Conservation (phyloP, 2,113 vertebrate genomes). For the Thunnus thynnus region DNA sequence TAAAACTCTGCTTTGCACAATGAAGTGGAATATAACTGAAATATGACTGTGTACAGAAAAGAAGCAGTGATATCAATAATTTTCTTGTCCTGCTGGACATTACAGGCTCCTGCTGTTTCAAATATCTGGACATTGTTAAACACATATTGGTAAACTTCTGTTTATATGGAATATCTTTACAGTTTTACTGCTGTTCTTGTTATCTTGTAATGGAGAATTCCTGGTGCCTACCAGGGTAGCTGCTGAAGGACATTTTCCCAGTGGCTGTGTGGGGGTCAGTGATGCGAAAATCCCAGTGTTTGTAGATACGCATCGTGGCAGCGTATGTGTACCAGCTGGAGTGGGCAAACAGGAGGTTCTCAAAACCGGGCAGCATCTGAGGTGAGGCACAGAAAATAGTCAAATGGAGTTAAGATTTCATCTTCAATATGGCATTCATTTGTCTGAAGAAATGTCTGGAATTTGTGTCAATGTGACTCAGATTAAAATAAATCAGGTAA, state of each 20-base stretch:
- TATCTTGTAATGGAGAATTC: background rate
- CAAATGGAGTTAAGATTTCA: background rate
- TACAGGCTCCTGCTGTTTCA: no score
- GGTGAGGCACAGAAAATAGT: background rate
- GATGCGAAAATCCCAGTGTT: slow-evolving; percentile 93
- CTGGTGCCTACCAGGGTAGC: slow-evolving; percentile 88
- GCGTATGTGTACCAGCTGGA: slow-evolving; percentile 96
- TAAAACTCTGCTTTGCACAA: no score
- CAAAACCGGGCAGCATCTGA: slow-evolving; percentile 93
- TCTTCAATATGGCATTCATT: background rate
- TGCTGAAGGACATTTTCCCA: slow-evolving; percentile 92
- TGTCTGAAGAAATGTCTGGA: background rate
- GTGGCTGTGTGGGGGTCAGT: slow-evolving; percentile 85
- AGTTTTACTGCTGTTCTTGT: background rate
- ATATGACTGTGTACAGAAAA: no score
- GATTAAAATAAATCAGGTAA: background rate
- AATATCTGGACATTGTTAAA: no score
- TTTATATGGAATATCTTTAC: no score
- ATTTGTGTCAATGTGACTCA: background rate
- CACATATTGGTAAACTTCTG: no score
- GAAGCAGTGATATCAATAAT: no score
- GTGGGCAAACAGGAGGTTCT: slow-evolving; percentile 93
- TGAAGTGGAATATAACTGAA: no score
- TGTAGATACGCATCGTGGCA: slow-evolving; percentile 93
- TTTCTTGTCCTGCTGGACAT: no score